Evolutionary conservation across 2,113 vertebrate species (phyloP).

Genomic region (Tupaia chinensis): DNA sequence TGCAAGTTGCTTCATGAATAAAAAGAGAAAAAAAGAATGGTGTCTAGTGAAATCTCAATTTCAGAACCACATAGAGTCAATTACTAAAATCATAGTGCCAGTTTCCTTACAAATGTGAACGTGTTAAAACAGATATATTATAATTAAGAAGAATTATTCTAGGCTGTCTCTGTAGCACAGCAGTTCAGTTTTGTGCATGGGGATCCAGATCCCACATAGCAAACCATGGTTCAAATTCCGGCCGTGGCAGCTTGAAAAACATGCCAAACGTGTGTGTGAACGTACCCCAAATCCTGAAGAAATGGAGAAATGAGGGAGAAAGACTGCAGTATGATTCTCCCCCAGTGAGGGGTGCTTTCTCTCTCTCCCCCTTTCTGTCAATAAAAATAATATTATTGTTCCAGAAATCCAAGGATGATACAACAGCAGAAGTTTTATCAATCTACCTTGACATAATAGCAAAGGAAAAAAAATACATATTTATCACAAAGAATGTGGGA

Average conservation of each 20-base stretch:
- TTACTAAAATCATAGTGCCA: not conserved
- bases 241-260: no score
- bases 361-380: no score
- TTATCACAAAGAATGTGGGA: not conserved
- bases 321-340: no score
- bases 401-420: conserved; percentile 15
- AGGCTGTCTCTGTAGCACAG: no score
- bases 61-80: not conserved
- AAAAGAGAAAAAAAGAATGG: not conserved
- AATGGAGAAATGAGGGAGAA: no score
- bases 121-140: not conserved
- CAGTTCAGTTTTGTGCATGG: no score
- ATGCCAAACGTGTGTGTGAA: no score
- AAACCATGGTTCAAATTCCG: no score
- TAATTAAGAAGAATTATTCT: not conserved
- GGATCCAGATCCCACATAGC: no score
- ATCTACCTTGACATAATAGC: not conserved
- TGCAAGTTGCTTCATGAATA: not conserved
- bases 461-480: not conserved
- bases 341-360: no score
- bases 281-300: no score
- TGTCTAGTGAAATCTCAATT: not conserved
- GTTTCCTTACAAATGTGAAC: not conserved
- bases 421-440: not conserved
- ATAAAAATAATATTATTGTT: no score